A percentile compares a stretch with the other conserved stretches of the same genome.
Evolutionary conservation across 92 coral and sea anemone species (phyloP).

Genomic region (Virgularia gustaviana): DNA sequence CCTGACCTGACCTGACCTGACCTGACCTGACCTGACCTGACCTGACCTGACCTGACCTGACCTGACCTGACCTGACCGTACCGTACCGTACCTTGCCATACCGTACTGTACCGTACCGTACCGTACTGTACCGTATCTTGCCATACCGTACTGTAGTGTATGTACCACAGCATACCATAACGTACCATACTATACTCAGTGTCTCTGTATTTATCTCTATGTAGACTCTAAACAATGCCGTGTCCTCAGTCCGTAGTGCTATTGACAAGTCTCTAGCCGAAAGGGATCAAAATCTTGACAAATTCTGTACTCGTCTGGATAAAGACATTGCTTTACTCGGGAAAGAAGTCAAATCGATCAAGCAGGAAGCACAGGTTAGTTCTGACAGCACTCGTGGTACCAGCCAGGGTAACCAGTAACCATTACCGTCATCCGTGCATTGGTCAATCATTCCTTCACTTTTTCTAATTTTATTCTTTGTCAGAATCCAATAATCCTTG

Average conservation of each 20-base stretch:
- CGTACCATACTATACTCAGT: neutral
- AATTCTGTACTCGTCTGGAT: conserved; percentile 92
- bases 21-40: neutral
- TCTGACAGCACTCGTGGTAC: too few relatives aligned
- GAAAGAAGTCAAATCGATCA: conserved; percentile 88
- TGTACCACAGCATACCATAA: neutral
- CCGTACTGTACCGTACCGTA: neutral
- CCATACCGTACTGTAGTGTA: neutral
- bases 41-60: neutral
- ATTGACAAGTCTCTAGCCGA: conserved; percentile 96
- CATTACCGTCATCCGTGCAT: too few relatives aligned
- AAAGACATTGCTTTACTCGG: conserved; percentile 84
- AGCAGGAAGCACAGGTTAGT: conserved; percentile 92
- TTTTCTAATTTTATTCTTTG: neutral
- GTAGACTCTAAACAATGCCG: conserved; percentile 87
- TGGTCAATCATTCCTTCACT: neutral
- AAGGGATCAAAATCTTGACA: conserved; percentile 94
- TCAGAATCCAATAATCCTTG: conserved; percentile 93
- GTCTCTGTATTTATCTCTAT: neutral
- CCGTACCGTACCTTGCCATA: neutral
- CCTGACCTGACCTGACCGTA: neutral
- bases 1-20: neutral
- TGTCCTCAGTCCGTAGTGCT: conserved; percentile 88
- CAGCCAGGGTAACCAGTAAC: neutral
- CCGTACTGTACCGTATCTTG: neutral